Evolutionary conservation across 1,140 invertebrate species (phyloP), one percentile per base, ranked within the genome.

Genomic region (Brachionus angularis): DNA sequence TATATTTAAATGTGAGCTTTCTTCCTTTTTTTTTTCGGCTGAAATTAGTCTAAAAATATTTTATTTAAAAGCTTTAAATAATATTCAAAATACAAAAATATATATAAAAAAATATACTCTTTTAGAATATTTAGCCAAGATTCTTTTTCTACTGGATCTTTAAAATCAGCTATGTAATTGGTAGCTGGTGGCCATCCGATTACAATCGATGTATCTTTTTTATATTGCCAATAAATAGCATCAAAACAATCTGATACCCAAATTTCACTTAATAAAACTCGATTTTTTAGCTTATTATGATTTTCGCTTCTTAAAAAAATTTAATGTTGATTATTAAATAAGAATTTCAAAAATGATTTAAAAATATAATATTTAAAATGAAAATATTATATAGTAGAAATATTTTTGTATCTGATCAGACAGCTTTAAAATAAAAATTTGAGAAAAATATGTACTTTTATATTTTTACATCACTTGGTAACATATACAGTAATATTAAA

Each of bases 141-240:
- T 33, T 67, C 16, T 67, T 50, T 46, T 5, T 67, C 42, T 33
- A 25, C 18, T 5, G 25, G 14, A 14, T 34, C 29, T 8, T 34
- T 67, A 33, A 67, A 67, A n/a, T 67, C 62, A 3, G 34, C 18
- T 23, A 67, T 47, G 31, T 67, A 67, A 46, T 67, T 67, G 31
- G 14, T 16, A 4, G 42, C 62, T 25, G 62, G 62, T 10, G 62
- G 62, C 62, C 62, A 67, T 21, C 62, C 62, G 12, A 67, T 67
- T 18, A 67, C 42, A 29, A 67, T 36, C 0, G 62, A 67, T 29
- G 42, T 67, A 21, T 67, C 25, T 33, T 31, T 10, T 18, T 47
- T 46, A 18, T 33, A 67, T 16, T 50, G 42, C 62, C 62, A 67
- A 50, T 46, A 47, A 25, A 47, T 67, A 3, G 62, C 31, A 10